phyloP scores from a whole-genome alignment of 1,140 invertebrate genomes.

The Scaptomyza graminum region DNA sequence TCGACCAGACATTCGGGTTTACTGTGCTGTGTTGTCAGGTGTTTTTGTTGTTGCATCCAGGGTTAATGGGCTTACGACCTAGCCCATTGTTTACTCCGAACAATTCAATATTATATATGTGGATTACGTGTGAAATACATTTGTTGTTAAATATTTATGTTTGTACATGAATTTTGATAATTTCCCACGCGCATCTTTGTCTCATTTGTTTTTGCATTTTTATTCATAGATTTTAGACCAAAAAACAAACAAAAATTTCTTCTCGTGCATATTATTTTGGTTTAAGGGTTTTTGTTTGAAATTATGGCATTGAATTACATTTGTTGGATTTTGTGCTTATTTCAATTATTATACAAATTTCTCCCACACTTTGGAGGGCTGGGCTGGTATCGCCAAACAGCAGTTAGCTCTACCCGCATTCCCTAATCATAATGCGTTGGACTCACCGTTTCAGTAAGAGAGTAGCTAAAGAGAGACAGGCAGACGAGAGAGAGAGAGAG shows the following conservation, averaged over 20 bases:
- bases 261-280: constrained; percentile 58
- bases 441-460: constrained; percentile 30
- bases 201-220: constrained; percentile 37
- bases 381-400: constrained; percentile 18
- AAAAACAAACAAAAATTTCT: background rate
- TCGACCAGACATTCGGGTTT: constrained; percentile 42
- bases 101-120: constrained; percentile 8
- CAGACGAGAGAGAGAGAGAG: background rate
- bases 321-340: background rate
- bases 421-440: constrained; percentile 32
- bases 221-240: constrained; percentile 8
- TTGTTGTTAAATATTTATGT: constrained; percentile 32
- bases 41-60: constrained; percentile 19
- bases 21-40: constrained; percentile 47
- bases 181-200: constrained; percentile 64
- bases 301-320: constrained; percentile 72
- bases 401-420: constrained; percentile 37
- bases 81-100: constrained; percentile 19
- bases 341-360: constrained; percentile 27
- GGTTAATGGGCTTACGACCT: constrained; percentile 35
- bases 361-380: constrained; percentile 69
- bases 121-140: constrained; percentile 57
- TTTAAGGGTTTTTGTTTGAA: constrained; percentile 48
- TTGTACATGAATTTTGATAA: constrained; percentile 57
- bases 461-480: background rate